These are phyloP conservation scores for Mormyrops attenuatus DNA, from an alignment of 2,797 vertebrate species.

Conservation along the genomic window DNA sequence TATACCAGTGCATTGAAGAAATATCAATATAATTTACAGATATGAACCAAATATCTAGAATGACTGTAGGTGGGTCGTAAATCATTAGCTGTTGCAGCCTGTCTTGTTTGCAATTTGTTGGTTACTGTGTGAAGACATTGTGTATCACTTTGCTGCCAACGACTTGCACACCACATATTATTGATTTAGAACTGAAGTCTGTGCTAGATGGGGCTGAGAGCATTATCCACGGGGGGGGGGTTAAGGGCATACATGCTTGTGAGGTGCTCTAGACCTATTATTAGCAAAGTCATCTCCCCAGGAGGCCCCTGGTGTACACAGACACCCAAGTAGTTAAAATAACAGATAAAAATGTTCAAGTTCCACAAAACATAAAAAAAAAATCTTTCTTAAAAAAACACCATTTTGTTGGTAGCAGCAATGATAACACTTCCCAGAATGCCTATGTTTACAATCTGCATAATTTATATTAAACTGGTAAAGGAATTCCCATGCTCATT, in stretches of 20 bases:
- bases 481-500: neutral
- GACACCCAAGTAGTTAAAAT: neutral
- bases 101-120: neutral
- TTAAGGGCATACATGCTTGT: neutral
- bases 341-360: neutral
- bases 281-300: neutral
- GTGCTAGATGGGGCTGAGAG: neutral
- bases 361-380: neutral
- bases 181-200: neutral
- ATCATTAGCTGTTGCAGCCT: neutral
- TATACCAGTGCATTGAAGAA: neutral
- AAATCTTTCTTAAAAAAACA: neutral
- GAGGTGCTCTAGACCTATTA: neutral
- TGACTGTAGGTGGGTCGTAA: neutral
- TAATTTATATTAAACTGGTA: neutral
- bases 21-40: neutral
- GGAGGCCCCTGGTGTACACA: neutral
- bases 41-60: neutral
- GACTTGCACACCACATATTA: neutral
- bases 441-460: neutral
- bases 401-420: neutral
- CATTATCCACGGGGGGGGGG: neutral
- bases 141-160: neutral
- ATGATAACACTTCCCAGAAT: neutral
- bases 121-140: neutral